These are phyloP conservation scores for Oligia strigilis DNA, from an alignment of 2,888 invertebrate genomes.

Conservation along the genomic window DNA sequence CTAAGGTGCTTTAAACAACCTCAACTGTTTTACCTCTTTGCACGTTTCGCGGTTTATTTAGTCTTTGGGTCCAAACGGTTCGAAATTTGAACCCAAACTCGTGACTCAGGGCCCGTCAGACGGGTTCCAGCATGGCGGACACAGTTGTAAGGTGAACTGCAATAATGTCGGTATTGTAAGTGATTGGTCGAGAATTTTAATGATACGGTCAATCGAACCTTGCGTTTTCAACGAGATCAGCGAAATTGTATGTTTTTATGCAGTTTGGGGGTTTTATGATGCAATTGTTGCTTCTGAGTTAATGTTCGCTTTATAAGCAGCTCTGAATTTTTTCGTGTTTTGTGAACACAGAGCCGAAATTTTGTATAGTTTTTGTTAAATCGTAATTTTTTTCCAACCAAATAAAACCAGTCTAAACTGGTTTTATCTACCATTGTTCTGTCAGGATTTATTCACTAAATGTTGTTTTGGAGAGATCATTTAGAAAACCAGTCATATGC, in stretches of 20 bases:
- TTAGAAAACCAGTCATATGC: background rate
- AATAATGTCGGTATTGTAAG: conserved; percentile 57
- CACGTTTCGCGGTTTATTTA: conserved; percentile 65
- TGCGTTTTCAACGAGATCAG: conserved; percentile 44
- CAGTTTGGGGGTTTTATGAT: conserved; percentile 23
- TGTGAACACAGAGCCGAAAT: background rate
- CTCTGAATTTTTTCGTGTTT: background rate
- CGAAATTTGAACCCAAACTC: conserved; percentile 82
- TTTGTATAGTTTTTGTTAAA: background rate
- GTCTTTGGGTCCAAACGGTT: conserved; percentile 70
- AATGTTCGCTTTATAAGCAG: background rate
- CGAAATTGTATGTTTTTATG: conserved; percentile 39
- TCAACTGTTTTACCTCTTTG: conserved; percentile 55
- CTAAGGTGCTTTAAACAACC: conserved; percentile 44
- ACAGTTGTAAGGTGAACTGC: conserved; percentile 66
- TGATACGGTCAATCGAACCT: conserved; percentile 47
- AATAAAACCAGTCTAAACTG: too few species aligned
- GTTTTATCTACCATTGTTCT: background rate
- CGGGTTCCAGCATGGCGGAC: conserved; percentile 76
- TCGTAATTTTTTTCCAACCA: background rate
- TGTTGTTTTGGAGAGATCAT: background rate
- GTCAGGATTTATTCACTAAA: background rate
- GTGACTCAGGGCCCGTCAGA: conserved; percentile 81
- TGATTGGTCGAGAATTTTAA: conserved; percentile 62
- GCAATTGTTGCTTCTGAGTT: conserved; percentile 33